Base-by-base conservation (phyloP, 2,888 invertebrate species). In the Dusona sp. region DNA sequence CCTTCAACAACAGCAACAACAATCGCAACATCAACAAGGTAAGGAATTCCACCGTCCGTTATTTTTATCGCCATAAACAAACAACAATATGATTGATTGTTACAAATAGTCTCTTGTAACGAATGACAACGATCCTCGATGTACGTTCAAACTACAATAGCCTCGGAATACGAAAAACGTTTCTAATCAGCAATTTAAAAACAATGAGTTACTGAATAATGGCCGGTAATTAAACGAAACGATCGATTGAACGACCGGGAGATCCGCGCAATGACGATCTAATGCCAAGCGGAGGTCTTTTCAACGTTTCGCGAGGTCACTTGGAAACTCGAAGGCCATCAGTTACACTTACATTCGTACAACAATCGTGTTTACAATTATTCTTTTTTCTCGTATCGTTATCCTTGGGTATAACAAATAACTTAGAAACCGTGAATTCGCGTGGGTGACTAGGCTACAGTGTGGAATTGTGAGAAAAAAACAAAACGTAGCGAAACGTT, bases 11-110 rank as follows among this genome's bases (percentile, higher is more conserved):
- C 74, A 84, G 75, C 73, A 80, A 61, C 79, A 80, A 68, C 73
- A 82, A 36, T 74, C 75, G n/a, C 83, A 83, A 9, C 84, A 83
- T 38, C 87, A 83, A 33, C 87, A 88, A 29, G 87, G 88, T 88
- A 45, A 88, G 83, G 11, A 29, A 7, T 61, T 3, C 3, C 57
- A 61, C 11, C 11, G 29, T 25, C 16, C 16, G 4, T 57, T 25
- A 7, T 83, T 45, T 72, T 33, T n/a, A 29, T 19, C 33, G 33
- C 4, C n/a, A 38, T 8, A 1, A 67, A n/a, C 19, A 19, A 65
- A 65, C 0, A 8, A 8, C 61, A 25, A 13, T n/a, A n/a, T 25
- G 65, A 36, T 65, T n/a, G 38, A n/a, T 2, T 38, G 36, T 38
- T 22, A 38, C 38, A 38, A 38, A 9, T 36, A 19, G 25, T 25